These are phyloP conservation scores for Thyatira batis DNA, from an alignment of 2,888 invertebrate genomes.

Conservation along the genomic window DNA sequence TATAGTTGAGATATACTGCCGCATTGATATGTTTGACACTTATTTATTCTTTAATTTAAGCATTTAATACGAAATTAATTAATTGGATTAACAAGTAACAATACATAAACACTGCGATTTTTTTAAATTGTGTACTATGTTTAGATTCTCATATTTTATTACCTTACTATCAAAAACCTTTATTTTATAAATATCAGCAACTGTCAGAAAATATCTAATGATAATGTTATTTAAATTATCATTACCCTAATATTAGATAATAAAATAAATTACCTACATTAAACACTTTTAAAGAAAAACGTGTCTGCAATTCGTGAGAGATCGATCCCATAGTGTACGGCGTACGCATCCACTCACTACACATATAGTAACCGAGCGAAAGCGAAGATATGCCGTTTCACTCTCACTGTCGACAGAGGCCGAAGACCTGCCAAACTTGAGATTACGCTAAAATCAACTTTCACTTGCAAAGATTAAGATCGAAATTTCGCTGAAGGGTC, in stretches of 20 bases:
- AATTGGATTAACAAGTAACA: too few species aligned
- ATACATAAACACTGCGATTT: too few species aligned
- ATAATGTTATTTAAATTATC: too few species aligned
- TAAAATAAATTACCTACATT: background rate
- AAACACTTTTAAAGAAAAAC: background rate
- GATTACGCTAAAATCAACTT: background rate
- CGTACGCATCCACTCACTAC: background rate
- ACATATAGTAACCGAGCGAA: slow-evolving; percentile 20
- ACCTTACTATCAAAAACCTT: too few species aligned
- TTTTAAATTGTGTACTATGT: too few species aligned
- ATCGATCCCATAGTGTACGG: background rate
- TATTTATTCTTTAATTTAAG: background rate
- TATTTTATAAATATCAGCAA: too few species aligned
- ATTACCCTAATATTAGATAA: background rate
- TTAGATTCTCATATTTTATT: too few species aligned
- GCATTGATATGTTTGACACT: background rate
- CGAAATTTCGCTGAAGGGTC: background rate
- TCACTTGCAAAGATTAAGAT: background rate
- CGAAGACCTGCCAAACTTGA: slow-evolving; percentile 6
- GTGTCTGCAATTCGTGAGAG: background rate
- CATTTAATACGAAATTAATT: background rate
- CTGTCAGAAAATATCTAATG: too few species aligned
- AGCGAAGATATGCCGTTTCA: slow-evolving; percentile 22
- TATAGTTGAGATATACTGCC: background rate
- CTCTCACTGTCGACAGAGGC: slow-evolving; percentile 40